phyloP scores from a whole-genome alignment of 1,140 invertebrate genomes.

The Diachasmimorpha longicaudata region DNA sequence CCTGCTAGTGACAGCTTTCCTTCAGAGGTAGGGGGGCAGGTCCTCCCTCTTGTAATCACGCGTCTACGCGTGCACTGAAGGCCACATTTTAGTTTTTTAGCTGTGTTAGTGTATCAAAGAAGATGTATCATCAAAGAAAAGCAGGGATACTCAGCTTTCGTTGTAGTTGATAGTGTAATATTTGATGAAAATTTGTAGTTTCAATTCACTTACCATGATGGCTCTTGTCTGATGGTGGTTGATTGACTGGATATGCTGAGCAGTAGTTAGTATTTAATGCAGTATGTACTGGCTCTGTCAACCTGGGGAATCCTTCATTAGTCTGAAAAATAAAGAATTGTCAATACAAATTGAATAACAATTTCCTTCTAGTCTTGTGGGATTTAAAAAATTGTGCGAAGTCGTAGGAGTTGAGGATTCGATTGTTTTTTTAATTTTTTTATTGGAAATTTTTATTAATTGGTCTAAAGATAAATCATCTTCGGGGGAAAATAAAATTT shows the following conservation, averaged over 20 bases:
- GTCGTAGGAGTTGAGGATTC: no score
- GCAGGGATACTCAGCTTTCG: background rate
- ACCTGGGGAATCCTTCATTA: constrained; percentile 39
- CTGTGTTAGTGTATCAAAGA: constrained; percentile 7
- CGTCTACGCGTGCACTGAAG: constrained; percentile 4
- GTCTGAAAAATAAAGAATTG: constrained; percentile 37
- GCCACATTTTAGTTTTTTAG: background rate
- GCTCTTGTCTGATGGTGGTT: constrained; percentile 25
- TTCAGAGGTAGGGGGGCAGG: constrained; percentile 35
- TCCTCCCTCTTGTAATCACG: constrained; percentile 21
- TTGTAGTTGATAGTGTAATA: background rate
- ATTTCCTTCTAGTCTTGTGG: no score
- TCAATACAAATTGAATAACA: background rate
- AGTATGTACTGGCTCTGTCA: constrained; percentile 33
- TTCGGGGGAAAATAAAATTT: no score
- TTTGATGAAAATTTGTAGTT: background rate
- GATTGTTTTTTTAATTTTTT: no score
- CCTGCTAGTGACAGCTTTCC: constrained; percentile 49
- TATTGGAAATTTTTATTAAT: no score
- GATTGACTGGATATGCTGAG: constrained; percentile 20
- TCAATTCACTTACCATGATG: constrained; percentile 27
- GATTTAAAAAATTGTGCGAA: no score
- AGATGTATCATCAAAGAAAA: constrained; percentile 17
- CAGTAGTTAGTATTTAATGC: constrained; percentile 24
- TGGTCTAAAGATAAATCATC: no score